phyloP scores from a whole-genome alignment of 2,797 vertebrate species.

The Sebastes minor region DNA sequence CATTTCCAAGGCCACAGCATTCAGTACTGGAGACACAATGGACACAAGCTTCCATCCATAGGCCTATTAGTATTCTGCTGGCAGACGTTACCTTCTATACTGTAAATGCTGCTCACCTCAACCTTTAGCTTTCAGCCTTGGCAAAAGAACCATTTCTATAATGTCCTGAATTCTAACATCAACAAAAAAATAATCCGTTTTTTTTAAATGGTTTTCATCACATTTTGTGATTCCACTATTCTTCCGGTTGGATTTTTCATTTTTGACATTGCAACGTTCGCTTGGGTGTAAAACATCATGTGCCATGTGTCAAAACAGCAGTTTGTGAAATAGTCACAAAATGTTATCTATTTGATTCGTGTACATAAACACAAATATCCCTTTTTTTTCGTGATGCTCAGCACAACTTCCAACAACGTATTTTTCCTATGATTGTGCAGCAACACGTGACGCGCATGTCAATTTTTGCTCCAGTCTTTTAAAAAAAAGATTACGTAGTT shows the following conservation, averaged over 20 bases:
- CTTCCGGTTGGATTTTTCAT: no score
- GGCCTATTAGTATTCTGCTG: slow-evolving; percentile 19
- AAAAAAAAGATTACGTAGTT: no score
- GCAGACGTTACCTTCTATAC: neutral
- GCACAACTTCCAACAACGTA: no score
- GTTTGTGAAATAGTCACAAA: no score
- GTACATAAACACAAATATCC: no score
- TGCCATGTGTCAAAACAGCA: neutral
- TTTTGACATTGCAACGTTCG: neutral
- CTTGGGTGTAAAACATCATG: neutral
- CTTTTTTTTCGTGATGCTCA: no score
- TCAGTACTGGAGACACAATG: neutral
- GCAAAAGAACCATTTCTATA: neutral
- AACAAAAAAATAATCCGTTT: fast-evolving
- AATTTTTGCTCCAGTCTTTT: no score
- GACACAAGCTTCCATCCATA: neutral
- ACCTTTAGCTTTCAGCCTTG: slow-evolving; percentile 6
- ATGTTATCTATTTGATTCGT: no score
- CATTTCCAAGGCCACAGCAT: slow-evolving; percentile 32
- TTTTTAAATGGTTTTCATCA: neutral
- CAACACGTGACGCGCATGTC: no score
- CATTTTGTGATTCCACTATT: neutral
- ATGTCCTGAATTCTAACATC: neutral
- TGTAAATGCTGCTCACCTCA: slow-evolving; percentile 21
- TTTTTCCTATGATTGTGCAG: no score